Evolutionary conservation across 2,113 vertebrate species (phyloP), one percentile per base, ranked within the genome.

Genomic region (Larimichthys polyactis): DNA sequence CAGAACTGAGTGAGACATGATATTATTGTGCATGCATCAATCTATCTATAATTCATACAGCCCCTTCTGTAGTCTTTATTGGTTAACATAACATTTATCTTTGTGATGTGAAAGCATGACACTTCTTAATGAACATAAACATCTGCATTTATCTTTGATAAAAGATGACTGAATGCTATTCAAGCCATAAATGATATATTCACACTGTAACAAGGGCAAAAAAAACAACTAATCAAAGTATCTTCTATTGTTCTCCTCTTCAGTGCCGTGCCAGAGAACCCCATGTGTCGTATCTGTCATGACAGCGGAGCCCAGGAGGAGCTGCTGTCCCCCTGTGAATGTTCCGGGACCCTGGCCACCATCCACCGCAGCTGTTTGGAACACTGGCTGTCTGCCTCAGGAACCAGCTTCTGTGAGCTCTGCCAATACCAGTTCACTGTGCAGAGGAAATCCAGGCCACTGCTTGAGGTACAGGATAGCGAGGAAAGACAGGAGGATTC

Each of bases 291-390:
- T 69, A 97, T 97, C 90, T 97, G 97, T 93, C 97, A 97, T 0
- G 97, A 97, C 81, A 94, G 96, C 75, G 96, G 94, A 86, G 94
- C 93, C 78, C 96, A 97, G 79, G 96, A 97, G 87, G 96, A 97
- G 87, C 93, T 97, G 84, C 95, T 97, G 62, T 97, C 96, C 64
- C 96, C 96, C 48, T 97, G 97, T 2, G 94, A 97, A 83, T 97
- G 97, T 63, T 95, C 94, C 0, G 97, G 97, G 57, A 97, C 95
- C 12, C 77, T 97, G 93, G 96, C 96, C 69, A 96, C 96, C 81
- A 96, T 97, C 86, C 97, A 97, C 91, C 96, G 95, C 79, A 96
- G 95, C 94, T 97, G 97, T 93, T 94, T 97, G 94, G 96, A 97
- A 84, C 96, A 88, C 85, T 97, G 97, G 97, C 94, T 97, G 81